phyloP scores from a whole-genome alignment of 2,797 vertebrate species.

The Spizella passerina region DNA sequence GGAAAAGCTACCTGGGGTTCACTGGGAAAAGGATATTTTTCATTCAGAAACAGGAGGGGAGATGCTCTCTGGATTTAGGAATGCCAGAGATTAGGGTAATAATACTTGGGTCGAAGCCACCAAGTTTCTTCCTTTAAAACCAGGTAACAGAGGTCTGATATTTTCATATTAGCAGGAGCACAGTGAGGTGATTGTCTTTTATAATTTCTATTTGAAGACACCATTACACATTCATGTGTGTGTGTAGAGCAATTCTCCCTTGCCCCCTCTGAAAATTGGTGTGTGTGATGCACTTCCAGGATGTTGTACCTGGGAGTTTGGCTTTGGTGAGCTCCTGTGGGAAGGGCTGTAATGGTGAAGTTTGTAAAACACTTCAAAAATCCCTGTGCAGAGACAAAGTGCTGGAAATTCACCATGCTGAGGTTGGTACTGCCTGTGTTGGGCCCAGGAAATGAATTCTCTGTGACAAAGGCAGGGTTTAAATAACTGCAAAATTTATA shows the following conservation, averaged over 20 bases:
- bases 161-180: background rate
- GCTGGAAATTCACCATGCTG: accelerated
- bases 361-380: background rate
- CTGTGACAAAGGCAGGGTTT: background rate
- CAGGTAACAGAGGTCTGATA: background rate
- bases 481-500: background rate
- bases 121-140: background rate
- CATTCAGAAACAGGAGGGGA: background rate
- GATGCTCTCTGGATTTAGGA: background rate
- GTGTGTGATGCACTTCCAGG: background rate
- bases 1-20: background rate
- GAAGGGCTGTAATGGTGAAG: background rate
- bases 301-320: background rate
- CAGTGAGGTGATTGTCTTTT: background rate
- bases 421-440: background rate
- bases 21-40: background rate
- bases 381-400: background rate
- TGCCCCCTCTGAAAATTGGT: background rate
- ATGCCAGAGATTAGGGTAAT: background rate
- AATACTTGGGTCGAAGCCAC: background rate
- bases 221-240: background rate
- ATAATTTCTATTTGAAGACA: background rate
- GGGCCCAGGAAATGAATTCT: background rate
- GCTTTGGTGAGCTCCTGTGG: background rate
- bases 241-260: background rate